Percentiles rank a stretch among this genome's conserved stretches.
Evolutionary conservation across 1,140 invertebrate species (phyloP).

Genomic region (Stenopsyche tienmushanensis): DNA sequence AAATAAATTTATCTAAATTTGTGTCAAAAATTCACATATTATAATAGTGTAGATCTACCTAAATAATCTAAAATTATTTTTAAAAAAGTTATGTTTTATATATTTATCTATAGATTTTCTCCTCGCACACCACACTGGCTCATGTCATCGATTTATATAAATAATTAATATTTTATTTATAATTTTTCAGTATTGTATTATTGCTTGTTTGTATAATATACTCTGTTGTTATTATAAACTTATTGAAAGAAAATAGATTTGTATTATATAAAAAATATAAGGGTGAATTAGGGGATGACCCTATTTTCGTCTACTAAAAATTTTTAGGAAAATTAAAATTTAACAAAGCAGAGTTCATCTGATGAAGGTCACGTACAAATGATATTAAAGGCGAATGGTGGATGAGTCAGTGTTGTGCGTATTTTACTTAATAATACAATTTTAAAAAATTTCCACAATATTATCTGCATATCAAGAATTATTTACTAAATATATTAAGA

Average conservation of each 20-base stretch:
- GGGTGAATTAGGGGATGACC: slow-evolving; percentile 19
- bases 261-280: slow-evolving; percentile 19
- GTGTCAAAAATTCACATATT: too few species aligned
- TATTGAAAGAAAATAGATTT: slow-evolving; percentile 28
- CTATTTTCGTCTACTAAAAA: slow-evolving; percentile 13
- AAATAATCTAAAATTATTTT: too few species aligned
- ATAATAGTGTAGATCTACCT: too few species aligned
- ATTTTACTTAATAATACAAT: slow-evolving; percentile 19
- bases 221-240: slow-evolving; percentile 38
- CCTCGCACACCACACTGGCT: slow-evolving; percentile 12
- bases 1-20: too few species aligned
- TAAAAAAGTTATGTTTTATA: slow-evolving; percentile 22
- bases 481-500: slow-evolving; percentile 17
- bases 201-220: slow-evolving; percentile 40
- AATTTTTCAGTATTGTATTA: slow-evolving; percentile 32
- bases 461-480: slow-evolving; percentile 27
- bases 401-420: slow-evolving; percentile 23
- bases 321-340: slow-evolving; percentile 22
- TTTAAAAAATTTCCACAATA: slow-evolving; percentile 21
- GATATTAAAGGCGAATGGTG: not conserved
- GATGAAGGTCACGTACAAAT: slow-evolving; percentile 41
- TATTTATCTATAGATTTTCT: slow-evolving; percentile 8
- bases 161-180: slow-evolving; percentile 28
- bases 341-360: slow-evolving; percentile 40
- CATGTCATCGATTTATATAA: too few species aligned